These are phyloP conservation scores for Ochlodes sylvanus DNA, from an alignment of 2,888 invertebrate genomes.

Conservation along the genomic window DNA sequence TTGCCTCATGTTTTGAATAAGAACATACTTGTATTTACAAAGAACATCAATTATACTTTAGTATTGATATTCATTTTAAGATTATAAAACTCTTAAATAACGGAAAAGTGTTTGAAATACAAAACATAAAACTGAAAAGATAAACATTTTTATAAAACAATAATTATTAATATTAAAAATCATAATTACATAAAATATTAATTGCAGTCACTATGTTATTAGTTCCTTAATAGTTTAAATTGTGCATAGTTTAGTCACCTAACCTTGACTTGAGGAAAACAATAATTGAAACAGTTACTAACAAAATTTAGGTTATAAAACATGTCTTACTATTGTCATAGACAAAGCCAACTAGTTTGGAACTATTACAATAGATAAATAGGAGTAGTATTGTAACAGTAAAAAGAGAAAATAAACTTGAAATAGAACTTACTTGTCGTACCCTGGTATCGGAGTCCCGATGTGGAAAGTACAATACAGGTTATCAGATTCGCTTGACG, in stretches of 20 bases:
- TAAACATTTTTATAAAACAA: too few relatives aligned
- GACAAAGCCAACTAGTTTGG: constrained; percentile 22
- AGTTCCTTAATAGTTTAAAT: not conserved
- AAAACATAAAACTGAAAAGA: too few relatives aligned
- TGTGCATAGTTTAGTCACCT: too few relatives aligned
- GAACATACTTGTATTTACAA: not conserved
- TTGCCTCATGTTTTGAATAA: not conserved
- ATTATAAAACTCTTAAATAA: too few relatives aligned
- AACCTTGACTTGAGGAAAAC: constrained; percentile 19
- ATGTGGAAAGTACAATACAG: constrained; percentile 63
- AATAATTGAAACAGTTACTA: not conserved
- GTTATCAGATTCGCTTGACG: constrained; percentile 81
- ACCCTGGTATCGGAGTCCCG: constrained; percentile 65
- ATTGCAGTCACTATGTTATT: not conserved
- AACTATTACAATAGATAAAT: too few relatives aligned
- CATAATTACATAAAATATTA: not conserved
- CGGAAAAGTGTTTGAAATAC: too few relatives aligned
- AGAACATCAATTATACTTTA: not conserved
- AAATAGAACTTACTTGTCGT: constrained; percentile 66
- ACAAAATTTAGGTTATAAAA: constrained; percentile 22
- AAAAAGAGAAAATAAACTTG: constrained; percentile 18
- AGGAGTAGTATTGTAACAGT: not conserved
- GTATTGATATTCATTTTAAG: not conserved
- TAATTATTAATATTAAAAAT: not conserved
- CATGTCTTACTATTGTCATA: constrained; percentile 15